phyloP scores from a whole-genome alignment of 2,888 invertebrate genomes.

The Cheilosia impressa region DNA sequence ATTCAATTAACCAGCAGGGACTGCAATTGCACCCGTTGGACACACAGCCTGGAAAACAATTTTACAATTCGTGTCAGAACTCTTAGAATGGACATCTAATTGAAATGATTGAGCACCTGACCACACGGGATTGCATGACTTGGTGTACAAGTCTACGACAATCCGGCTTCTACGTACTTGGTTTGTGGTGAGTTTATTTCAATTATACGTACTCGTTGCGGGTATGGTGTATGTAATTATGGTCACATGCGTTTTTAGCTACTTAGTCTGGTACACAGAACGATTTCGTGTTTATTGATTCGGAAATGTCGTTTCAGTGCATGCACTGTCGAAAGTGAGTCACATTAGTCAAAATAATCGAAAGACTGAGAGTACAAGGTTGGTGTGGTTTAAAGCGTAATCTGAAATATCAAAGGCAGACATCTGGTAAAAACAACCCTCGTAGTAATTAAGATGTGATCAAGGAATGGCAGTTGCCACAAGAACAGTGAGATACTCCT shows the following conservation, averaged over 20 bases:
- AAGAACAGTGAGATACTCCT: too few species aligned
- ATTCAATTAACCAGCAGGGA: slow-evolving; percentile 68
- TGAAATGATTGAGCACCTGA: slow-evolving; percentile 73
- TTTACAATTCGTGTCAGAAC: slow-evolving; percentile 71
- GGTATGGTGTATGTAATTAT: slow-evolving; percentile 27
- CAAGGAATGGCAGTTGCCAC: too few species aligned
- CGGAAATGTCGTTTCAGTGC: not conserved
- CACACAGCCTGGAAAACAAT: slow-evolving; percentile 35
- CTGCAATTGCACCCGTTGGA: slow-evolving; percentile 25
- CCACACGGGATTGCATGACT: slow-evolving; percentile 69
- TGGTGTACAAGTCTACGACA: slow-evolving; percentile 30
- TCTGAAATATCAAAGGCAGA: not conserved
- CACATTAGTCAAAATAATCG: not conserved
- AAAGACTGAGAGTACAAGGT: too few species aligned
- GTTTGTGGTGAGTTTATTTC: slow-evolving; percentile 53
- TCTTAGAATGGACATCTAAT: slow-evolving; percentile 70
- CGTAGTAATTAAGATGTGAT: not conserved
- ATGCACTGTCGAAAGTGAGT: not conserved
- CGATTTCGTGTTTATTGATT: not conserved
- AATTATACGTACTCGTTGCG: not conserved
- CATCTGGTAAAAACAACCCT: not conserved
- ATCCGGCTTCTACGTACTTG: slow-evolving; percentile 50
- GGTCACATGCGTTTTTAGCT: not conserved
- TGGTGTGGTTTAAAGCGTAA: not conserved
- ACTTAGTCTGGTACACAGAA: not conserved